phyloP scores from a whole-genome alignment of 2,888 invertebrate genomes.

The Ecdyonurus torrentis region DNA sequence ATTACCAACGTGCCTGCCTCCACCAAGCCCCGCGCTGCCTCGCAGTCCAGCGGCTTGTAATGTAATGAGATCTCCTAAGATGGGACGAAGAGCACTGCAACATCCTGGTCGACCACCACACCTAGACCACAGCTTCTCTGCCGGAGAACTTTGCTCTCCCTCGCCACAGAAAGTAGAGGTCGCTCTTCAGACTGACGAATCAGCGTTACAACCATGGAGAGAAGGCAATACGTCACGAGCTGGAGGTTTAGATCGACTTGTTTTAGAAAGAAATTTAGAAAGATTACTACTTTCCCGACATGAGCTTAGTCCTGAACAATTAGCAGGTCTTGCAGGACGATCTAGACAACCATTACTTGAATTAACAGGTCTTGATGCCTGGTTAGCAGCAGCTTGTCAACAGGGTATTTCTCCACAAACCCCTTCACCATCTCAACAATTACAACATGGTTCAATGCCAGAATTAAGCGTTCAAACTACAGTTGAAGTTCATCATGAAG shows the following conservation, averaged over 20 bases:
- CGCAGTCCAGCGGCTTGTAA: conserved; percentile 32
- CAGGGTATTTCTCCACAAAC: neutral
- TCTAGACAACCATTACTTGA: conserved; percentile 10
- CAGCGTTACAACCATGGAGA: conserved; percentile 4
- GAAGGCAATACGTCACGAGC: neutral
- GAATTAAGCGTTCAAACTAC: neutral
- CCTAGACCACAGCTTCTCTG: conserved; percentile 26
- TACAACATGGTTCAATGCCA: neutral
- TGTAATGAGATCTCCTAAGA: conserved; percentile 38
- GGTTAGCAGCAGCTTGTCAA: neutral
- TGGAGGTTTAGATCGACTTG: conserved; percentile 43
- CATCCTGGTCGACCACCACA: conserved; percentile 16
- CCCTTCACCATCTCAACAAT: neutral
- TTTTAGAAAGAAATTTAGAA: conserved; percentile 49
- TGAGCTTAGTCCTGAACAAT: neutral
- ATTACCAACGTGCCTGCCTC: conserved; percentile 15
- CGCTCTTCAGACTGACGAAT: neutral
- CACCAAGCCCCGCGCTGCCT: conserved; percentile 22
- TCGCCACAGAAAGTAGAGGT: conserved; percentile 15
- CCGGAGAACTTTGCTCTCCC: conserved; percentile 32
- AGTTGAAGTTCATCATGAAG: neutral
- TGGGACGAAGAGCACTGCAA: conserved; percentile 34
- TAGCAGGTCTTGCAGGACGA: conserved; percentile 5
- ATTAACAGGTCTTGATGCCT: neutral
- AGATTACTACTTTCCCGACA: conserved; percentile 27